Conservation (phyloP, 1,140 invertebrate species). For the Halyomorpha halys region DNA sequence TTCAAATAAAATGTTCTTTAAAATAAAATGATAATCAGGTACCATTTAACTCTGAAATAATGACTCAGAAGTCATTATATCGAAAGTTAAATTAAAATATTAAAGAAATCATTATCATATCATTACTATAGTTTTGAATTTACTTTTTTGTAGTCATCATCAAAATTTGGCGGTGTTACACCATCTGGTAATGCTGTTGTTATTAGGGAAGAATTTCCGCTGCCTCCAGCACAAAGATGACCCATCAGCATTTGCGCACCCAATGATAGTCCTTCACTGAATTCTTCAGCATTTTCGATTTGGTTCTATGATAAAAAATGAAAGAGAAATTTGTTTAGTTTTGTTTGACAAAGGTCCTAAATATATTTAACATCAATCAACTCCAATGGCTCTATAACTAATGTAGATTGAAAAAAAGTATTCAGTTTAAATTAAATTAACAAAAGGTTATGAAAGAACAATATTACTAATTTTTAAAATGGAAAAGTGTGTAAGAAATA, state of each 20-base stretch:
- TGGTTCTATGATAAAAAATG: not conserved
- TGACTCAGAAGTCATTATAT: too few species aligned
- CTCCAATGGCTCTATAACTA: not conserved
- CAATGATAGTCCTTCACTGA: slow-evolving; percentile 54
- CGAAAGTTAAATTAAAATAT: too few species aligned
- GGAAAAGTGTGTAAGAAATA: not conserved
- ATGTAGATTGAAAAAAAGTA: too few species aligned
- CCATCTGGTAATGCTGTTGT: slow-evolving; percentile 49
- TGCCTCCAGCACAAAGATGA: slow-evolving; percentile 53
- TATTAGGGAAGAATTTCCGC: slow-evolving; percentile 54
- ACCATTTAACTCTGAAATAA: too few species aligned
- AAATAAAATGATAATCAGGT: too few species aligned
- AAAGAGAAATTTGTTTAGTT: not conserved
- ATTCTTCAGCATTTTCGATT: slow-evolving; percentile 54
- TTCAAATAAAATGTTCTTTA: too few species aligned
- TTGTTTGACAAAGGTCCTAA: not conserved
- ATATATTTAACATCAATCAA: not conserved
- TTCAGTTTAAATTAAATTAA: not conserved
- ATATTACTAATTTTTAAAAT: not conserved
- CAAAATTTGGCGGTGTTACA: slow-evolving; percentile 53
- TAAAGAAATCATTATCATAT: too few species aligned
- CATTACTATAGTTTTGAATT: slow-evolving; percentile 15
- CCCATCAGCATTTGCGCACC: slow-evolving; percentile 51
- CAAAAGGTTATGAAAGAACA: not conserved
- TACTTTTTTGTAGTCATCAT: slow-evolving; percentile 59